Conservation (phyloP, 2,888 invertebrate species). For the Lepidocyrtoides sp. region DNA sequence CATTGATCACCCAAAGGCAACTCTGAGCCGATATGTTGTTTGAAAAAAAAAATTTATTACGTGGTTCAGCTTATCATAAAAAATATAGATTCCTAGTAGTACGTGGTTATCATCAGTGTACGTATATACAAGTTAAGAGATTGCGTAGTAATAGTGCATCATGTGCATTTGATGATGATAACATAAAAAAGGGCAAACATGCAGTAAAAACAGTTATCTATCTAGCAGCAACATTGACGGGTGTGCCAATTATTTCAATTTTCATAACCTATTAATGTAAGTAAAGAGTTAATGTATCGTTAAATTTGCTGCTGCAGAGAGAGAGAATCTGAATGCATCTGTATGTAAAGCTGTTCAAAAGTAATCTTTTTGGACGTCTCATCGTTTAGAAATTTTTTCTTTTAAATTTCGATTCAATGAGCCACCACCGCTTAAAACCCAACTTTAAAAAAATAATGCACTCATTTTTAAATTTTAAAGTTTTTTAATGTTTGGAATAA, state of each 20-base stretch:
- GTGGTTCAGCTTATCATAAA: too few relatives aligned
- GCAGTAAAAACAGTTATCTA: not conserved
- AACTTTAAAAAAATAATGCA: too few relatives aligned
- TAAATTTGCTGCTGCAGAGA: conserved; percentile 43
- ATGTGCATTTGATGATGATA: not conserved
- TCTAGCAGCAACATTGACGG: not conserved
- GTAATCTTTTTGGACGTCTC: not conserved
- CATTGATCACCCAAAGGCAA: not conserved
- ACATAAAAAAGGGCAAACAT: not conserved
- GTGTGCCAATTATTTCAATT: conserved; percentile 65
- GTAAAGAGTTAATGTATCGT: conserved; percentile 63
- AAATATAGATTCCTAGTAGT: too few relatives aligned
- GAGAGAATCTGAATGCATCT: too few relatives aligned
- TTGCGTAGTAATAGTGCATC: not conserved
- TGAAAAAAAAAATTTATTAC: not conserved
- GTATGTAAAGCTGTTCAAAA: not conserved
- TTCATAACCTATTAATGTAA: conserved; percentile 30
- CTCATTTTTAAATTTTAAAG: too few relatives aligned
- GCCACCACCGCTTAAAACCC: not conserved
- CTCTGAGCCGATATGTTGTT: not conserved
- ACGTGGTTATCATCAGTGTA: not conserved
- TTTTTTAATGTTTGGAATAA: too few relatives aligned
- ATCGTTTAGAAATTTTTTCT: conserved; percentile 30
- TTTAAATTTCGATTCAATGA: too few relatives aligned
- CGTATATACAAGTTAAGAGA: too few relatives aligned